Conservation (phyloP, 2,888 invertebrate species). For the Hypercompe scribonia region DNA sequence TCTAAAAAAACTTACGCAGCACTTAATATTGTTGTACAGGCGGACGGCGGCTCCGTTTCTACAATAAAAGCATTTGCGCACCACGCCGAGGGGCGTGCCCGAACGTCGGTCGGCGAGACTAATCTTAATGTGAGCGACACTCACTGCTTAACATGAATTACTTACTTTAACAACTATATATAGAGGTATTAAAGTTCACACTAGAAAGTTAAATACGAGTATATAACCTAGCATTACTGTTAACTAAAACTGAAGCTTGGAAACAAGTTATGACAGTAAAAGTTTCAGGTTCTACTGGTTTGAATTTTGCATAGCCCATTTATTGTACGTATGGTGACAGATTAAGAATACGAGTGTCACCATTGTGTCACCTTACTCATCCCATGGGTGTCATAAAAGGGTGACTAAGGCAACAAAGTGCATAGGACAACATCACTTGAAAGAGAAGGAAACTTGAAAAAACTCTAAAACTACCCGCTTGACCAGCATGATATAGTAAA, state of each 20-base stretch:
- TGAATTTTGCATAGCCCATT: too few species aligned
- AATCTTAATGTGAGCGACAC: constrained; percentile 21
- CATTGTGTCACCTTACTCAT: too few species aligned
- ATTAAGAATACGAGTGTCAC: too few species aligned
- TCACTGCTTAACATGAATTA: constrained; percentile 2
- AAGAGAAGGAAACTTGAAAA: too few species aligned
- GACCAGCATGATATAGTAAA: too few species aligned
- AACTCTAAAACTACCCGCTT: too few species aligned
- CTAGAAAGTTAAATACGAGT: neutral
- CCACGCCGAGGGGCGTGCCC: constrained; percentile 10
- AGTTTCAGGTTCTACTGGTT: too few species aligned
- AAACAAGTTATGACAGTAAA: too few species aligned
- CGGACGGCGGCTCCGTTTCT: constrained; percentile 15
- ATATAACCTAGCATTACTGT: neutral
- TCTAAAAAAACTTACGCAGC: neutral
- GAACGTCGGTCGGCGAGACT: constrained; percentile 11
- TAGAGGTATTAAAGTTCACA: neutral
- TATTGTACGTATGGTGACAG: too few species aligned
- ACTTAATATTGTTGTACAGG: constrained; percentile 7
- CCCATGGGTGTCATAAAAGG: too few species aligned
- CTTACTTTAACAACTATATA: neutral
- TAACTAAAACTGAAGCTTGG: neutral
- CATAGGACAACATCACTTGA: too few species aligned
- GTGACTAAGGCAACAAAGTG: too few species aligned
- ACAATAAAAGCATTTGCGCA: constrained; percentile 20